Conservation (phyloP, 2,113 vertebrate genomes). For the Tenrec ecaudatus region DNA sequence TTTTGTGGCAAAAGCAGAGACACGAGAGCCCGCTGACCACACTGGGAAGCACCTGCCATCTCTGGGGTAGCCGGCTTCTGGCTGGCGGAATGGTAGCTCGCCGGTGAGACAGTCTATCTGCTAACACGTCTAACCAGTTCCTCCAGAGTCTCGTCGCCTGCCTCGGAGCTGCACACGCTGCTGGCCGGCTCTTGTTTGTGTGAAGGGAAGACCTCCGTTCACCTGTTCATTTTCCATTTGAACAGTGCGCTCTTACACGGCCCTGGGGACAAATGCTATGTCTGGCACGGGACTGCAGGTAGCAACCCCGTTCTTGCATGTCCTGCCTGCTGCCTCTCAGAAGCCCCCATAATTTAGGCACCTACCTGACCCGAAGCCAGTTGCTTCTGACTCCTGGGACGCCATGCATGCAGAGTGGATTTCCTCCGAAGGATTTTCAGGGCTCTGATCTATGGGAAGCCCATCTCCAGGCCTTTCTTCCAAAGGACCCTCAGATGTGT, state of each 20-base stretch:
- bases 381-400: neutral
- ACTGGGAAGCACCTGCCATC: constrained; percentile 54
- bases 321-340: neutral
- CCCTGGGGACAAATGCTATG: neutral
- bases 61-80: constrained; percentile 53
- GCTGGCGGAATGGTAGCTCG: constrained; percentile 62
- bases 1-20: constrained; percentile 21
- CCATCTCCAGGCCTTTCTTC: neutral
- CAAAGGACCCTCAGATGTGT: neutral
- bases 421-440: neutral
- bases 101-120: constrained; percentile 61
- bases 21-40: constrained; percentile 54
- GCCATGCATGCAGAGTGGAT: neutral
- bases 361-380: neutral
- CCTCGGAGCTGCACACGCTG: neutral
- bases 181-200: neutral
- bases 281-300: neutral
- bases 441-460: neutral
- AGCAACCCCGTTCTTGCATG: neutral
- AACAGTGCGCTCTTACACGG: neutral
- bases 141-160: constrained; percentile 53
- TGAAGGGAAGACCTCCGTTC: constrained; percentile 46
- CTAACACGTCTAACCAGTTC: constrained; percentile 58
- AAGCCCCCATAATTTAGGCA: neutral
- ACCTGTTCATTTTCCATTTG: constrained; percentile 53